Base-by-base conservation (phyloP, 2,113 vertebrate species). In the Microcebus ravelobensis region DNA sequence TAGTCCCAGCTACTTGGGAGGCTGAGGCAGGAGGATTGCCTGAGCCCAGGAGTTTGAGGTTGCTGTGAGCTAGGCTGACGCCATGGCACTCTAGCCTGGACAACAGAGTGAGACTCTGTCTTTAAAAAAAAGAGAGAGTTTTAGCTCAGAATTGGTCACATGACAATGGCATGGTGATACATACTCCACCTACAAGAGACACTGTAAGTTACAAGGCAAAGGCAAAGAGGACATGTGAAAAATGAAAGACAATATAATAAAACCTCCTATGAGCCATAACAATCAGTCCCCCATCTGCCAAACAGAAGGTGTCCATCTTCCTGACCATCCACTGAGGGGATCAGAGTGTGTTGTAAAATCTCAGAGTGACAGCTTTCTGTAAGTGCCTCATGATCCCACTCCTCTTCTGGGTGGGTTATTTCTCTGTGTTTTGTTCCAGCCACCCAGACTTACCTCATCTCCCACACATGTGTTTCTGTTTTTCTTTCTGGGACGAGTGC, bases 341-440 rank as follows among this genome's bases (percentile, higher is more conserved):
- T 29, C 67, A 36, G 76, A 57, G 23, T 45, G 67, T 21, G 3
- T 9, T n/a, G 12, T 17, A 13, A 57, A 42, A 39, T 27, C 74
- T 96, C 45, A 13, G 34, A 2, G 29, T 76, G 17, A 0, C 0
- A 36, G 50, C 21, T 39, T 70, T 76, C 68, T 4, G 1, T 8
- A 42, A 80, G 61, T n/a, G 5, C 8, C 15, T 55, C 61, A 0
- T 3, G 0, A 0, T 13, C 20, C 31, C 65, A n/a, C 14, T 50
- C 9, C 36, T 91, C 18, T 25, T 55, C 77, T 23, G 68, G 61
- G 36, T 31, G 5, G 73, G 23, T n/a, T 25, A 2, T 31, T 42
- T 29, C 5, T 79, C 12, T 86, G 31, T 7, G 31, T 71, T 73
- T 71, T 23, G 7, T 87, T 83, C 85, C 5, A 36, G 45, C 42